Evolutionary conservation across 2,888 invertebrate species (phyloP).

Genomic region (Stenodema calcarata): DNA sequence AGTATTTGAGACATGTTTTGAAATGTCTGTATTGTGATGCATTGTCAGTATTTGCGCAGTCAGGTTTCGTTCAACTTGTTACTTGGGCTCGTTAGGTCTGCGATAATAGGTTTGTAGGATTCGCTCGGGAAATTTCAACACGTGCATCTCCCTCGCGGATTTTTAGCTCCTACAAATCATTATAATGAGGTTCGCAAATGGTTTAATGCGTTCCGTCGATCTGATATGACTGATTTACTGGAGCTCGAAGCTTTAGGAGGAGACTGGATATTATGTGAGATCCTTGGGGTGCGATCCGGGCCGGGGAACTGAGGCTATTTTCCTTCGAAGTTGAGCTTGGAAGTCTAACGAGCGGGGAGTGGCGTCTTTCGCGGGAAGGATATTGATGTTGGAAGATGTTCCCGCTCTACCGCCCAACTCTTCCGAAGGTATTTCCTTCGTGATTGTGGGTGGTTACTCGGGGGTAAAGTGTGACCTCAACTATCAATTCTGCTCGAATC

Average conservation of each 20-base stretch:
- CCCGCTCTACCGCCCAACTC: background rate
- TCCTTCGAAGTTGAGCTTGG: background rate
- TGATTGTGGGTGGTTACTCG: background rate
- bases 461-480: no score
- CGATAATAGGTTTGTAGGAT: no score
- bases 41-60: no score
- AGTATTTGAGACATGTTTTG: no score
- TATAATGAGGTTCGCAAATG: background rate
- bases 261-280: background rate
- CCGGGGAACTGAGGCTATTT: background rate
- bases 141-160: no score
- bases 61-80: no score
- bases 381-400: slow-evolving; percentile 18
- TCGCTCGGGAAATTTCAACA: no score
- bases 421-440: background rate
- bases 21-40: no score
- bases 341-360: slow-evolving; percentile 9
- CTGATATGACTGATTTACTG: background rate
- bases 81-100: no score
- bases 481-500: no score
- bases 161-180: background rate
- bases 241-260: background rate
- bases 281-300: background rate
- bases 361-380: slow-evolving; percentile 16
- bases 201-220: background rate